Evolutionary conservation across 2,888 invertebrate genomes (phyloP).

Genomic region (Dichetophora obliterata): DNA sequence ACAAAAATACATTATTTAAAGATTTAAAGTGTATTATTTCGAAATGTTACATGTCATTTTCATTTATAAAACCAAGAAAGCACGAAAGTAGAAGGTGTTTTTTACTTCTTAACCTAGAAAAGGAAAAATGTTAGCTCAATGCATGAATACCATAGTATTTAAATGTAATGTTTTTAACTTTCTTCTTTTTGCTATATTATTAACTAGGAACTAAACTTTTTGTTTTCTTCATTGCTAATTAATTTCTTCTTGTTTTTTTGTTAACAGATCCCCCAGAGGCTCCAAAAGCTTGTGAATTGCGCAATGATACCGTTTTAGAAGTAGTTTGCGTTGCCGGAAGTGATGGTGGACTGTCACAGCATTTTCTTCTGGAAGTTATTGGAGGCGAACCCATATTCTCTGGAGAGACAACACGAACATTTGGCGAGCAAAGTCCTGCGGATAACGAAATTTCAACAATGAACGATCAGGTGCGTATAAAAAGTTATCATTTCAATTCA

Average conservation of each 20-base stretch:
- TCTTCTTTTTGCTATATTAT: too few species aligned
- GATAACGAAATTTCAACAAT: slow-evolving; percentile 76
- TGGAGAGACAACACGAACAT: slow-evolving; percentile 70
- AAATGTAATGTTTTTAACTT: too few species aligned
- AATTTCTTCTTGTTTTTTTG: not conserved
- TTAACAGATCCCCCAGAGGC: slow-evolving; percentile 83
- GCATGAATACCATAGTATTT: too few species aligned
- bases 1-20: too few species aligned
- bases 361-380: slow-evolving; percentile 84
- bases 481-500: not conserved
- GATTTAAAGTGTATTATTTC: too few species aligned
- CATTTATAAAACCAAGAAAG: too few species aligned
- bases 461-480: slow-evolving; percentile 75
- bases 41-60: too few species aligned
- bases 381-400: slow-evolving; percentile 73
- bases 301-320: slow-evolving; percentile 77
- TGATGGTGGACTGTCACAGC: slow-evolving; percentile 86
- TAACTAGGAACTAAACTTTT: too few species aligned
- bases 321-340: slow-evolving; percentile 83
- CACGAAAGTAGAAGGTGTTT: too few species aligned
- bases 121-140: too few species aligned
- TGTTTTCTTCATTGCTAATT: too few species aligned
- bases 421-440: slow-evolving; percentile 63
- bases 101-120: too few species aligned
- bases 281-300: slow-evolving; percentile 80